Evolutionary conservation across 2,113 vertebrate genomes (phyloP).

Genomic region (Hyperopisus bebe): DNA sequence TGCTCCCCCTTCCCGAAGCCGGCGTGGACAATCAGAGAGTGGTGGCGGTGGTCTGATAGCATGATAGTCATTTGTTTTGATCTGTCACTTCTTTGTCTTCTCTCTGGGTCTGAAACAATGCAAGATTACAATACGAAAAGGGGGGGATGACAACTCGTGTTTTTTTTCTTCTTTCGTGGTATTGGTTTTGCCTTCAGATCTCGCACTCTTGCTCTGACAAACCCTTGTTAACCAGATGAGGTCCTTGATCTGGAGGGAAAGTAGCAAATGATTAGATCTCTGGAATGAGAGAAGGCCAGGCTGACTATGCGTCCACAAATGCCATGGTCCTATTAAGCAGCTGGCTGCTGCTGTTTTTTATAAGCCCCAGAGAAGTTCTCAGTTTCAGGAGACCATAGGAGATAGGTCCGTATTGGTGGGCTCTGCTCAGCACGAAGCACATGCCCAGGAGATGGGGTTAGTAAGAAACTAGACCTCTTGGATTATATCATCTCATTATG

Average conservation of each 20-base stretch:
- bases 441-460: not conserved
- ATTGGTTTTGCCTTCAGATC: constrained; percentile 46
- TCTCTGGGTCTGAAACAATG: constrained; percentile 62
- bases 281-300: not conserved
- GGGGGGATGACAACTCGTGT: constrained; percentile 32
- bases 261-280: constrained; percentile 42
- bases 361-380: not conserved
- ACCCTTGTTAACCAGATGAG: constrained; percentile 39
- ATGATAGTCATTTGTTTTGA: constrained; percentile 70
- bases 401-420: not conserved
- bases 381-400: not conserved
- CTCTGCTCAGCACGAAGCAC: not conserved
- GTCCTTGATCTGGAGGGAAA: constrained; percentile 42
- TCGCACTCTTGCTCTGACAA: constrained; percentile 43
- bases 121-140: constrained; percentile 58
- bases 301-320: not conserved
- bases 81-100: constrained; percentile 59
- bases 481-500: not conserved
- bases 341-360: not conserved
- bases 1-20: constrained; percentile 51
- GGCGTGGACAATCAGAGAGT: constrained; percentile 53
- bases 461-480: not conserved
- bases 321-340: not conserved
- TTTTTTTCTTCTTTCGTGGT: not conserved
- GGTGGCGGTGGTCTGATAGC: constrained; percentile 59